Base-by-base conservation (phyloP, 2,888 invertebrate genomes). In the Eumacrocentrus americanus region DNA sequence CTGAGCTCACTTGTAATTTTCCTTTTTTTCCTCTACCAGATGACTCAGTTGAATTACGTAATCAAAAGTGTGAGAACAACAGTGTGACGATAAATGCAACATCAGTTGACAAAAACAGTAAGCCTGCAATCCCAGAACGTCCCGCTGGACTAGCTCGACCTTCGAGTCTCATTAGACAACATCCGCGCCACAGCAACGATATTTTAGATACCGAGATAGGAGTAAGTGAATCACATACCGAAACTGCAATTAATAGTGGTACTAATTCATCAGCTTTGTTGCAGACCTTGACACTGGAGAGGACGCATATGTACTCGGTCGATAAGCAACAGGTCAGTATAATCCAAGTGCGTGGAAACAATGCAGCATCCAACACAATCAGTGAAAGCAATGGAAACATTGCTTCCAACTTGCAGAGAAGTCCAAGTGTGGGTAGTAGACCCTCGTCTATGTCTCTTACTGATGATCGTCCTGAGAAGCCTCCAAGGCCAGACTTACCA, bases 71-170 rank as follows among this genome's bases (percentile, higher is more conserved):
- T 2, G 75, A 81, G 34, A 69, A 63, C 20, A 72, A 65, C 62
- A 72, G 65, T 68, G 55, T 71, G 48, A 66, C 65, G 47, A 44
- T 58, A 38, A 61, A 67, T 67, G 55, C 64, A 58, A 56, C 65
- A 47, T 58, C 65, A 46, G 48, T 58, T 11, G 79, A 78, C 35
- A 72, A 74, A 63, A 73, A 68, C 66, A 78, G 86, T 75, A 93
- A 93, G 80, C 93, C 93, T 4, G 90, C 89, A 52, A 87, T 93
- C 67, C 93, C 93, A 51, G 91, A 92, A 78, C 85, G 93, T 58
- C 92, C 92, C 50, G 87, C 89, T 38, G 87, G 88, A 46, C 82
- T 91, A 60, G 84, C 86, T 16, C 85, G 86, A 67, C 87, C 86
- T 3, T 75, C 79, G 1, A 81, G 79, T 64, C 74, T 81, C 12